These are phyloP conservation scores for Microcebus murinus DNA, from an alignment of 2,113 vertebrate genomes.

Conservation along the genomic window DNA sequence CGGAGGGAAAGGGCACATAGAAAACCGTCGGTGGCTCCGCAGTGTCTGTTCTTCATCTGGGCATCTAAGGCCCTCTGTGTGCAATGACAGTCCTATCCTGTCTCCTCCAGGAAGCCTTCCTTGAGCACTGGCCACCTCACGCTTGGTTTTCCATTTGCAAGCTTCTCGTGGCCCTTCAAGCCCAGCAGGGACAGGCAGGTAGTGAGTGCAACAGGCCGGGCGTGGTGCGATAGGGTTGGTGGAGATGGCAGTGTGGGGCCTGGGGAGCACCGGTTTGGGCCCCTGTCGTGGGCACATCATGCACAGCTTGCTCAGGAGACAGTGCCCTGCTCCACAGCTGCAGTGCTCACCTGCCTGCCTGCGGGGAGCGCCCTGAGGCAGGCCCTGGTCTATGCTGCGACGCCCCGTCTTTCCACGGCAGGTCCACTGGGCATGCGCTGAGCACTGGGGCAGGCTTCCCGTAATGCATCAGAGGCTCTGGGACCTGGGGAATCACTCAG, in stretches of 20 bases:
- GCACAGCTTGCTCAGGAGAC: not conserved
- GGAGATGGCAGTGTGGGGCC: not conserved
- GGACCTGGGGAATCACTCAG: not conserved
- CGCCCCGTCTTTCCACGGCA: not conserved
- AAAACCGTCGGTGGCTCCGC: not conserved
- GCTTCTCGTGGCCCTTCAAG: not conserved
- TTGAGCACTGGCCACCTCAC: not conserved
- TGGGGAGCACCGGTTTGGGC: not conserved
- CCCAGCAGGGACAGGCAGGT: not conserved
- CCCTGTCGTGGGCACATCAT: accelerated
- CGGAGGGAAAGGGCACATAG: accelerated
- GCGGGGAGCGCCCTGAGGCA: accelerated
- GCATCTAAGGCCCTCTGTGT: not conserved
- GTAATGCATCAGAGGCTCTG: not conserved
- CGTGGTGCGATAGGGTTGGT: not conserved
- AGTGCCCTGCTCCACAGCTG: not conserved
- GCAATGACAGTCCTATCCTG: not conserved
- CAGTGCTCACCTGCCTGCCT: not conserved
- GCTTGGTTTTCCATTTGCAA: not conserved
- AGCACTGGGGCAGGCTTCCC: not conserved
- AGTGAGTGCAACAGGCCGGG: not conserved
- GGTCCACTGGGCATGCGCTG: not conserved
- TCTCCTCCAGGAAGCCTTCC: not conserved
- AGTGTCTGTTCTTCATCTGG: not conserved
- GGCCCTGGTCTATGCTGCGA: not conserved